Percentiles rank a stretch among this genome's conserved stretches.
phyloP scores from a whole-genome alignment of 2,113 vertebrate genomes.

The Ursus arctos region DNA sequence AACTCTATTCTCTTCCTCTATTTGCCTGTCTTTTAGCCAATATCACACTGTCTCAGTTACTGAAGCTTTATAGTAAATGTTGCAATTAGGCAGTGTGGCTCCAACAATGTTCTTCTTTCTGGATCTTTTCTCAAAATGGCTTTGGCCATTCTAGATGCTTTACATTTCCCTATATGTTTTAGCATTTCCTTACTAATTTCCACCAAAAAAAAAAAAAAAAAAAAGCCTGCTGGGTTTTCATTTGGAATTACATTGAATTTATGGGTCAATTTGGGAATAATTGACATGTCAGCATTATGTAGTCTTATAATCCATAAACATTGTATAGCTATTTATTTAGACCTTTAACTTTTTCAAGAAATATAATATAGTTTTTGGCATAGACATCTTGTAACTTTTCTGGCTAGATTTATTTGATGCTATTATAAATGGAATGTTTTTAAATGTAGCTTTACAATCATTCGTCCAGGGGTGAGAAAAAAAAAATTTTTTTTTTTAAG shows the following conservation, averaged over 20 bases:
- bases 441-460: background rate
- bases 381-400: background rate
- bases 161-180: background rate
- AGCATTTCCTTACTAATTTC: slow-evolving; percentile 15
- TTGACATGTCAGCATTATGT: background rate
- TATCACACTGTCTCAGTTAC: background rate
- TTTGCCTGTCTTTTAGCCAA: background rate
- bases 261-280: background rate
- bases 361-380: background rate
- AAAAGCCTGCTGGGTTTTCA: background rate
- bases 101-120: background rate
- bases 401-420: slow-evolving; percentile 28
- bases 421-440: background rate
- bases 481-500: background rate
- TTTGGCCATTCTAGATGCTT: background rate
- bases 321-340: background rate
- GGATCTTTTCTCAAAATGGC: background rate
- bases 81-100: background rate
- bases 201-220: background rate
- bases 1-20: background rate
- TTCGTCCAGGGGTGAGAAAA: background rate
- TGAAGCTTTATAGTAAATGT: background rate
- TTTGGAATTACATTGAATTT: background rate
- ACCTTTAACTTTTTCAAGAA: background rate
- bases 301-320: background rate